Evolutionary conservation across 2,888 invertebrate species (phyloP).

Genomic region (Eupithecia subumbrata): DNA sequence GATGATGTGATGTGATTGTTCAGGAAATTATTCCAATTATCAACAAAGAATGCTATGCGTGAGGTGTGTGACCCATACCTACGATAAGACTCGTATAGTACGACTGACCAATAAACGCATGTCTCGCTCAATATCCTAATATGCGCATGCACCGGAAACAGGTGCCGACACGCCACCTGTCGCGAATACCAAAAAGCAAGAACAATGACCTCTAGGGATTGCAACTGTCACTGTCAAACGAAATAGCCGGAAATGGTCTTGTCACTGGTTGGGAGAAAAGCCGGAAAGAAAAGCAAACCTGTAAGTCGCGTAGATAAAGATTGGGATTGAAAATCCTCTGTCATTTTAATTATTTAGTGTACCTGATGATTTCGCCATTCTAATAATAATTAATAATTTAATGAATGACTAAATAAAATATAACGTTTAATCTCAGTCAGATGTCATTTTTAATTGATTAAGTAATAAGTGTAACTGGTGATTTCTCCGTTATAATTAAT

Average conservation of each 20-base stretch:
- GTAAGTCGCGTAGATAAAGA: not conserved
- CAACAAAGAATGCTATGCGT: conserved; percentile 24
- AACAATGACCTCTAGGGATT: conserved; percentile 66
- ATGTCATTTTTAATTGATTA: no score
- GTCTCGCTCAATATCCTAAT: conserved; percentile 50
- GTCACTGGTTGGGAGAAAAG: conserved; percentile 11
- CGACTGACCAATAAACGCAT: conserved; percentile 24
- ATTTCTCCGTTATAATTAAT: no score
- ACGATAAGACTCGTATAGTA: not conserved
- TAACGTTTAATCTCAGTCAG: no score
- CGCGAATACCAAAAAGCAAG: conserved; percentile 69
- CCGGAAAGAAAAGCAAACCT: not conserved
- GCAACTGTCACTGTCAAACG: conserved; percentile 24
- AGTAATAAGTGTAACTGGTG: no score
- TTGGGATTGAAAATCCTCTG: no score
- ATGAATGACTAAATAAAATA: no score
- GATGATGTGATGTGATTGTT: not conserved
- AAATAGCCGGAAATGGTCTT: not conserved
- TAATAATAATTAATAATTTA: no score
- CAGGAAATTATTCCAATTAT: no score
- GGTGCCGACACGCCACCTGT: conserved; percentile 72
- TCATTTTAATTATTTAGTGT: no score
- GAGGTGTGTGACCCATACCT: conserved; percentile 39
- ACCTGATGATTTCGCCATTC: no score
- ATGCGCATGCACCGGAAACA: conserved; percentile 68